Evolutionary conservation across 2,888 invertebrate species (phyloP).

Genomic region (Aquatica leii): DNA sequence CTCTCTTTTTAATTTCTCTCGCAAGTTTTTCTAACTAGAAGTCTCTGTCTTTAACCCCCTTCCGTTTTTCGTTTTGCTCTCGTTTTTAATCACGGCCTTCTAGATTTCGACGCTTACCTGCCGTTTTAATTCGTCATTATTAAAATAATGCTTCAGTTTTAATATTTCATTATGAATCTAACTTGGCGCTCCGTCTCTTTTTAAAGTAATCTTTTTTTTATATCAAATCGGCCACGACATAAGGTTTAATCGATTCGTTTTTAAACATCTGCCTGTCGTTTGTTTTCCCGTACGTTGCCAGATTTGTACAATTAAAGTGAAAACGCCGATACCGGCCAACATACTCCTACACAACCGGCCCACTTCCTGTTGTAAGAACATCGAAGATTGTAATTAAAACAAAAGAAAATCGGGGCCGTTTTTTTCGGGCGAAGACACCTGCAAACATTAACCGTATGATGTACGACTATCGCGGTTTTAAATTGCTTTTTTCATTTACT

Average conservation of each 20-base stretch:
- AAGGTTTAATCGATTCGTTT: slow-evolving; percentile 5
- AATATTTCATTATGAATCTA: slow-evolving; percentile 60
- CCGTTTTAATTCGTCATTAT: slow-evolving; percentile 63
- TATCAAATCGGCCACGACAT: background rate
- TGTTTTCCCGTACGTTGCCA: slow-evolving; percentile 33
- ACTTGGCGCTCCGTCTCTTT: slow-evolving; percentile 34
- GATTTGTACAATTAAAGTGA: slow-evolving; percentile 42
- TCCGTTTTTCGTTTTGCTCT: slow-evolving; percentile 46
- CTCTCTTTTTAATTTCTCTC: slow-evolving; percentile 44
- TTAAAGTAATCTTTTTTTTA: background rate
- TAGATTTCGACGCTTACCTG: slow-evolving; percentile 57
- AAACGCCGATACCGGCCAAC: slow-evolving; percentile 43
- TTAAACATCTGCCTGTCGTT: slow-evolving; percentile 28
- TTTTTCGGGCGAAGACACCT: slow-evolving; percentile 40
- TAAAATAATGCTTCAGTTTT: slow-evolving; percentile 62
- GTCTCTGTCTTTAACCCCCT: no score
- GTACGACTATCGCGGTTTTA: slow-evolving; percentile 52
- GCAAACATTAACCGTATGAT: slow-evolving; percentile 49
- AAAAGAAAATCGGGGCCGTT: slow-evolving; percentile 1
- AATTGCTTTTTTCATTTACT: slow-evolving; percentile 55
- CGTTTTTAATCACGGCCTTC: slow-evolving; percentile 58
- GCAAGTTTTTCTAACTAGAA: slow-evolving; percentile 42
- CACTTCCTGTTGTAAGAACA: slow-evolving; percentile 41
- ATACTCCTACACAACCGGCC: slow-evolving; percentile 37
- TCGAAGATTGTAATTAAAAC: background rate